Conservation (phyloP, 2,797 vertebrate genomes). For the Enteromius unitaeniatus region DNA sequence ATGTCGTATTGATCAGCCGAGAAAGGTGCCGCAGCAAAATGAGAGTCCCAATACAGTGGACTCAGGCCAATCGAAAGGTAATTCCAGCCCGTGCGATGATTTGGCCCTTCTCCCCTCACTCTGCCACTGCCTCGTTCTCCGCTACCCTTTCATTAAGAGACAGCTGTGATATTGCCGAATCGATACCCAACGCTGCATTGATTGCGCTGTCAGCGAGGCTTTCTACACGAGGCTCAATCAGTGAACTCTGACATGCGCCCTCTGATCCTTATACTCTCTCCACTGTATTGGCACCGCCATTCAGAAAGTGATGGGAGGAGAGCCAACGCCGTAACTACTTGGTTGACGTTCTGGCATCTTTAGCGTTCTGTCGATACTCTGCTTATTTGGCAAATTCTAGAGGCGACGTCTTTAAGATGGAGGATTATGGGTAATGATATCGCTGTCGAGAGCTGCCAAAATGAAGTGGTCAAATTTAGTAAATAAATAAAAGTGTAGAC, state of each 20-base stretch:
- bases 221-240: conserved; percentile 80
- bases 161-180: conserved; percentile 92
- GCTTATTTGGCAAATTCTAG: conserved; percentile 44
- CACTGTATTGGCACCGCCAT: conserved; percentile 66
- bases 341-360: conserved; percentile 48
- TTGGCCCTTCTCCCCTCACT: conserved; percentile 68
- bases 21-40: conserved; percentile 89
- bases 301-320: conserved; percentile 26
- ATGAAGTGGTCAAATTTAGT: conserved; percentile 49
- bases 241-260: conserved; percentile 83
- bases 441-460: conserved; percentile 42
- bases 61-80: conserved; percentile 91
- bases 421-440: conserved; percentile 56
- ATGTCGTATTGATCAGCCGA: conserved; percentile 89
- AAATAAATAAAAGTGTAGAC: conserved; percentile 59
- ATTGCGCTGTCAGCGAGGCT: conserved; percentile 87
- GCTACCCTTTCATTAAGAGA: conserved; percentile 88
- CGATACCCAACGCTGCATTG: conserved; percentile 87
- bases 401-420: conserved; percentile 40
- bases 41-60: conserved; percentile 86
- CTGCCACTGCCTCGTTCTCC: conserved; percentile 36
- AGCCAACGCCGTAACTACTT: conserved; percentile 10
- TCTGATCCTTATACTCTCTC: conserved; percentile 77
- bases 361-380: conserved; percentile 51
- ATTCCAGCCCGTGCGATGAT: conserved; percentile 86